Base-by-base conservation (phyloP, 2,797 vertebrate genomes). In the Sylvilagus floridanus region DNA sequence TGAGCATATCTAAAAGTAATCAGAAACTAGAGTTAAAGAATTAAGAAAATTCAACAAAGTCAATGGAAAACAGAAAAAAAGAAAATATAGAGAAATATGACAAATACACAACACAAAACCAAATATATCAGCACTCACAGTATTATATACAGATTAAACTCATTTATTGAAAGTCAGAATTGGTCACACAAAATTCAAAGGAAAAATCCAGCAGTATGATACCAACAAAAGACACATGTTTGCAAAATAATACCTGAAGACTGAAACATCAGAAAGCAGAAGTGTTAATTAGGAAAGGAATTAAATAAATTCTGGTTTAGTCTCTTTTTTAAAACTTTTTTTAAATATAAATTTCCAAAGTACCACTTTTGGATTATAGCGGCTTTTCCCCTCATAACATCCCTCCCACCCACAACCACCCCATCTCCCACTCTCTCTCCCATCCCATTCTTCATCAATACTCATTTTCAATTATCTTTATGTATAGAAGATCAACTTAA, bases 31-130 rank as follows among this genome's bases (percentile, higher is more conserved):
- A 37, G 1, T 81, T 66, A 63, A 93, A 84, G n/a, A 88, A 66
- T 93, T 91, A 54, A 37, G 28, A 87, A 90, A 87, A 90, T 65
- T 90, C 65, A 87, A 78, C 52, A 77, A 83, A 77, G 21, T 84
- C 16, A 84, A 81, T 72, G 83, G 77, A 42, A 92, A 77, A 26
- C 73, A 91, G 68, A 77, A 83, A 84, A 77, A 2, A 71, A 82
- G 62, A 85, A 32, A 35, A 82, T 84, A 32, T 32, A 87, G n/a
- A 77, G 19, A 63, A 77, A 7, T 24, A 60, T 66, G n/a, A 47
- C 32, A 90, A 65, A 85, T 62, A 78, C 14, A 90, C 77, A 87
- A 66, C 65, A 83, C 21, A 92, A 71, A 91, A 72, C 78, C 47
- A 88, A 88, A 21, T 57, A 65, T 88, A 37, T 76, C 21, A 71